phyloP scores from a whole-genome alignment of 2,888 invertebrate genomes.

The Chrysina gloriosa region DNA sequence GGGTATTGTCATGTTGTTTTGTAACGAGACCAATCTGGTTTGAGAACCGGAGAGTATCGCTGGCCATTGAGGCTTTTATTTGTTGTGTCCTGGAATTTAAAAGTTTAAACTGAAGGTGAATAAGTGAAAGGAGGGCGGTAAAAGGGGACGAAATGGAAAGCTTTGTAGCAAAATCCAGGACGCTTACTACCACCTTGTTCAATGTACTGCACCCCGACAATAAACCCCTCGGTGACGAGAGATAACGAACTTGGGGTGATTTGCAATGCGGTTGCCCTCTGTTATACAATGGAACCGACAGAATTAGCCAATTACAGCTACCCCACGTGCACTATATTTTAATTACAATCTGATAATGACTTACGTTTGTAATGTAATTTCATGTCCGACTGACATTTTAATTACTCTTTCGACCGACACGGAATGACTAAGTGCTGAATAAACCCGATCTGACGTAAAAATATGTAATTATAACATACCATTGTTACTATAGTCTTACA shows the following conservation, averaged over 20 bases:
- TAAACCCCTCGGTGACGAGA: conserved; percentile 42
- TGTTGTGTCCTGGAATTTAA: conserved; percentile 32
- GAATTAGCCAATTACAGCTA: conserved; percentile 65
- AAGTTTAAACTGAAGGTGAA: conserved; percentile 38
- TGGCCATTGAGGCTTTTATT: neutral
- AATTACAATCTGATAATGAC: conserved; percentile 65
- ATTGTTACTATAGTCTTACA: too few relatives aligned
- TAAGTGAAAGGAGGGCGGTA: neutral
- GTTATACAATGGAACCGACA: conserved; percentile 64
- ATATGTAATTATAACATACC: neutral
- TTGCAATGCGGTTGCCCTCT: conserved; percentile 65
- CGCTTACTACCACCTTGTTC: conserved; percentile 40
- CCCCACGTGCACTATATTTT: conserved; percentile 64
- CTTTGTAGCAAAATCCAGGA: conserved; percentile 30
- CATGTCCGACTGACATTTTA: conserved; percentile 29
- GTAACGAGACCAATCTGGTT: conserved; percentile 15
- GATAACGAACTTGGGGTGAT: conserved; percentile 63
- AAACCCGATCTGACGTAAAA: too few relatives aligned
- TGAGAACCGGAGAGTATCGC: neutral
- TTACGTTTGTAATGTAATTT: conserved; percentile 43
- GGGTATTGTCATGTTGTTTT: neutral
- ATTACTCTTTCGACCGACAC: conserved; percentile 13
- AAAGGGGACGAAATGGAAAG: conserved; percentile 24
- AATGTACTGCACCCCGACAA: conserved; percentile 36
- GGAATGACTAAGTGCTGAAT: conserved; percentile 8